Evolutionary conservation across 2,113 vertebrate genomes (phyloP), one percentile per base, ranked within the genome.

Genomic region (Boleophthalmus pectinirostris): DNA sequence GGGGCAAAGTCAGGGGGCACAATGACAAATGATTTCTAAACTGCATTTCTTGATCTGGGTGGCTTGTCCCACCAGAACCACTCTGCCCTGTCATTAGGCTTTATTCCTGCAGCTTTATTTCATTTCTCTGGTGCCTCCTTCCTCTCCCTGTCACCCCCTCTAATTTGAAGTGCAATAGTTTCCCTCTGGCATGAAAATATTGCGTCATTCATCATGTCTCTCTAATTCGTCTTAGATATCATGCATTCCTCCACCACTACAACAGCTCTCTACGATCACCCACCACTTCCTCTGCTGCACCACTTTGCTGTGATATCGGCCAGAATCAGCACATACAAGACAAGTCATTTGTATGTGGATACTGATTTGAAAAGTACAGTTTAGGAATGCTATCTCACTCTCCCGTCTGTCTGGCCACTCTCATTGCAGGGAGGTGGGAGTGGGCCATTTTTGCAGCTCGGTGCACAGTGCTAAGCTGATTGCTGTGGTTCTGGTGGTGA

Each of bases 181-280:
- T 92, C 89, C 91, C 90, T 89, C 84, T 72, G 89, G 90, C 85
- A 70, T 82, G 89, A 89, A 90, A 91, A 90, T 90, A 88, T 92
- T 92, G 88, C 91, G 69, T 91, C 91, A 92, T 91, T 90, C 83
- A 90, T 90, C 88, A 89, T 84, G 87, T 88, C 87, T 88, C 83
- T 88, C 87, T 91, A 91, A 90, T 92, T 91, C 79, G 74, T 87
- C 84, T 85, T 84, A 89, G 84, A 87, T 88, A 88, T 82, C 83
- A 75, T 68, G 54, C 75, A 67, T 72, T 72, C 75, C 71, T 49
- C 61, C 82, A 64, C 78, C 74, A 53, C 78, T 54, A 54, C n/a
- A 11, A 21, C 29, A 1, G 8, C 29, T 15, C 15, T 66, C 75
- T 38, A 64, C 78, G 6, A 78, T 80, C 79, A 70, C 70, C 77